Evolutionary conservation across 2,888 invertebrate genomes (phyloP), one percentile per base, ranked within the genome.

Genomic region (Onchidella celtica): DNA sequence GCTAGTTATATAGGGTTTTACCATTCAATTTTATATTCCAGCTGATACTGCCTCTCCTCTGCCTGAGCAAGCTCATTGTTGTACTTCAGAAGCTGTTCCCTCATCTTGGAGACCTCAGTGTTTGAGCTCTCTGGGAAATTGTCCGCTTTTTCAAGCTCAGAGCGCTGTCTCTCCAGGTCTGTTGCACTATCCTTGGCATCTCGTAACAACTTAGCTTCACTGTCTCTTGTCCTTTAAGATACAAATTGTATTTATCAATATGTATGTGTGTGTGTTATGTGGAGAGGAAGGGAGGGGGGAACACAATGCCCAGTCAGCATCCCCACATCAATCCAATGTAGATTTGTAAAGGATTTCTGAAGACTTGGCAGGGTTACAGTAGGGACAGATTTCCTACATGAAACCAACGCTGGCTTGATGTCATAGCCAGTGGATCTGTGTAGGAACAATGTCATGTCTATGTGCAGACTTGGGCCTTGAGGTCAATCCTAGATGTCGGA

Each of bases 21-120:
- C 92, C 91, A 90, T 87, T 93, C 92, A 66, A 93, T 89, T 83
- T 92, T 92, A 84, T 93, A 93, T 70, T 92, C 91, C 21, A 92
- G 86, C 75, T 93, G 92, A 83, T 93, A 93, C 68, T 92, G 89
- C 40, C 92, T 85, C 69, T 93, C 93, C 70, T 92, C 89, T 2
- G 90, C 89, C 83, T 92, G 90, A 32, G 91, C 88, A 38, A 91
- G 84, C 27, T 93, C 92, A 86, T 93, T 93, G 63, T 88, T 90
- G 79, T 91, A 90, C 81, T 91, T 91, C 38, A 93, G 88, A 24
- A 92, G 85, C 79, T 93, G 91, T 68, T 92, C 89, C 73, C 93
- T 85, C 73, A 93, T 86, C 79, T 91, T 91, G 6, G 90, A 89
- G 17, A 92, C 91, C 82, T 93, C 93, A 32, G 91, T 91, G 83